These are phyloP conservation scores for Zophobas morio DNA, from an alignment of 1,140 invertebrate species.

Conservation along the genomic window DNA sequence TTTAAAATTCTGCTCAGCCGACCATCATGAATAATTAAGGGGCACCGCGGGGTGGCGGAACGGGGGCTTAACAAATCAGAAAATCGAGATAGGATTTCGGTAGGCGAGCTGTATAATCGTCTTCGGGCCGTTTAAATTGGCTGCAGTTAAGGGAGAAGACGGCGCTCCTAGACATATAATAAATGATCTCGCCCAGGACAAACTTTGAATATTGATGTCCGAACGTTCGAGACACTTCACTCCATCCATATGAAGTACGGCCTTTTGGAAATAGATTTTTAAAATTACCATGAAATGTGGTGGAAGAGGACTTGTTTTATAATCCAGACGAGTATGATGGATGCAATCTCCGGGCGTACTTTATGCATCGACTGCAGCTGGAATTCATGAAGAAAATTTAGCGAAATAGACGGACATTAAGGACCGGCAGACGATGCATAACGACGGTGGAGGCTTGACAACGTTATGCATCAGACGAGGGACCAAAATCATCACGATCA, in stretches of 20 bases:
- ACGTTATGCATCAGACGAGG: too few species aligned
- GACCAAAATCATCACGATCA: too few species aligned
- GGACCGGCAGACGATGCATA: too few species aligned
- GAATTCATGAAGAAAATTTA: slow-evolving; percentile 26
- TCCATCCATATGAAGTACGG: slow-evolving; percentile 51
- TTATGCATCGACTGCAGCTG: slow-evolving; percentile 18
- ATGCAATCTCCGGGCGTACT: slow-evolving; percentile 9
- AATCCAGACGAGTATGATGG: slow-evolving; percentile 26
- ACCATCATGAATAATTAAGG: slow-evolving; percentile 24
- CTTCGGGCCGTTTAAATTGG: slow-evolving; percentile 55
- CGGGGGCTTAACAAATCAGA: slow-evolving; percentile 42
- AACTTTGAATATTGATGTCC: slow-evolving; percentile 63
- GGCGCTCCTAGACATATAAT: slow-evolving; percentile 55
- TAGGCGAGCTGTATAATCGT: slow-evolving; percentile 46
- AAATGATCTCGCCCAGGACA: slow-evolving; percentile 59
- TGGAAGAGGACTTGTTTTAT: slow-evolving; percentile 33
- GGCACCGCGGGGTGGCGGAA: neutral
- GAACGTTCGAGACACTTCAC: slow-evolving; percentile 53
- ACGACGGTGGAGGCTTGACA: too few species aligned
- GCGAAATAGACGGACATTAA: neutral
- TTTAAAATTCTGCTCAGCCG: neutral
- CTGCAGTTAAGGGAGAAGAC: slow-evolving; percentile 54
- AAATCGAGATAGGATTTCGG: slow-evolving; percentile 39
- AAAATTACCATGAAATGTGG: slow-evolving; percentile 45
- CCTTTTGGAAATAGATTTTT: slow-evolving; percentile 56